These are phyloP conservation scores for Perccottus glenii DNA, from an alignment of 2,113 vertebrate species.

Conservation along the genomic window DNA sequence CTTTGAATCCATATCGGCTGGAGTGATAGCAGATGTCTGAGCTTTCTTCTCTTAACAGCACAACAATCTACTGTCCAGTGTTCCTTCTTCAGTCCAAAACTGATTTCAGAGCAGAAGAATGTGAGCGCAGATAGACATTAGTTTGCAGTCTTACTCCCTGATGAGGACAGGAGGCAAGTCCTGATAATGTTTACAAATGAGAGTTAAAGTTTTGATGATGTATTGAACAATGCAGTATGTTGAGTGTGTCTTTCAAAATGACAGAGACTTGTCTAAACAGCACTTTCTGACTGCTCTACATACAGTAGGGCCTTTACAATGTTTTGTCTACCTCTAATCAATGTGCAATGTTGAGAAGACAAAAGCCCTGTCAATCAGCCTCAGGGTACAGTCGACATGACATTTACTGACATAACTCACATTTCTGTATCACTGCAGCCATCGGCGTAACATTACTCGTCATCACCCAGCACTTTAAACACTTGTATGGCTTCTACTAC, in stretches of 20 bases:
- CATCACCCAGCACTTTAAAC: slow-evolving; percentile 25
- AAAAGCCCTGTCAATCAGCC: slow-evolving; percentile 32
- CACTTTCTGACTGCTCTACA: too few species aligned
- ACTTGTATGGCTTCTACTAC: slow-evolving; percentile 23
- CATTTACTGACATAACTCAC: slow-evolving; percentile 43
- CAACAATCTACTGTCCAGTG: slow-evolving; percentile 55
- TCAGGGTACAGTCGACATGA: slow-evolving; percentile 32
- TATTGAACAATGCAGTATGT: slow-evolving; percentile 1
- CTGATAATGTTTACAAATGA: neutral
- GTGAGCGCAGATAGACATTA: slow-evolving; percentile 17
- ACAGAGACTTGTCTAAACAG: neutral
- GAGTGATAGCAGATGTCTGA: slow-evolving; percentile 71
- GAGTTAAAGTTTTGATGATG: neutral
- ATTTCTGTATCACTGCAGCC: slow-evolving; percentile 37
- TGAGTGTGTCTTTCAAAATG: slow-evolving; percentile 11
- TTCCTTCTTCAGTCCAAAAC: slow-evolving; percentile 49
- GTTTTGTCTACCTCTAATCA: slow-evolving; percentile 8
- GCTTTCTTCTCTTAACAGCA: slow-evolving; percentile 49
- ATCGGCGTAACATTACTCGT: slow-evolving; percentile 56
- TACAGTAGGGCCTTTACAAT: neutral
- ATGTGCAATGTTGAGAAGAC: slow-evolving; percentile 22
- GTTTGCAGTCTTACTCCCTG: neutral
- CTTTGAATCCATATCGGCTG: slow-evolving; percentile 56
- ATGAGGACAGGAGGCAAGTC: neutral
- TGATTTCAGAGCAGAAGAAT: slow-evolving; percentile 63